Conservation (phyloP, 1,140 invertebrate genomes). For the Cecropterus lyciades region DNA sequence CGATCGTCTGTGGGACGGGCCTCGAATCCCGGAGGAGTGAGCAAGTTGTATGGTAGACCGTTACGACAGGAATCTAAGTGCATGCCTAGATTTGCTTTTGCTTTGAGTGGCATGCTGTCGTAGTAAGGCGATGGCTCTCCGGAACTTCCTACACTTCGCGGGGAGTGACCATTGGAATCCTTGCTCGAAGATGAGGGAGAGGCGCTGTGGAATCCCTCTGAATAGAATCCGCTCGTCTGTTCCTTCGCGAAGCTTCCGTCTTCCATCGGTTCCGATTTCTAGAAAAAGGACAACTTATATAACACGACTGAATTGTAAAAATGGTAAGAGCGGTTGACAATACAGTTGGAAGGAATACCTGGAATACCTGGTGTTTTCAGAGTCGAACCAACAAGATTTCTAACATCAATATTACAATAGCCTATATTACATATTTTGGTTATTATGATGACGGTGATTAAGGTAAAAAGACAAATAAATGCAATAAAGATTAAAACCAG, state of each 20-base stretch:
- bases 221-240: conserved; percentile 77
- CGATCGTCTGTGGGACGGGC: conserved; percentile 56
- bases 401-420: too few species aligned
- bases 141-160: conserved; percentile 69
- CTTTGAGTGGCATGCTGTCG: conserved; percentile 72
- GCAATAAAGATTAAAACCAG: conserved; percentile 20
- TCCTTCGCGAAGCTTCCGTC: conserved; percentile 73
- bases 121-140: conserved; percentile 81
- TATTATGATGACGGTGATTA: conserved; percentile 2
- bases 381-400: too few species aligned
- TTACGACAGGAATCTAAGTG: conserved; percentile 68
- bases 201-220: conserved; percentile 81
- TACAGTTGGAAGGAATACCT: too few species aligned
- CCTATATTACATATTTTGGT: neutral
- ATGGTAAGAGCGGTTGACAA: too few species aligned
- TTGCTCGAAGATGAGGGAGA: conserved; percentile 81
- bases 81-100: conserved; percentile 72
- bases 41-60: conserved; percentile 65
- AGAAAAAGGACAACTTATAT: conserved; percentile 44
- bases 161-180: conserved; percentile 78
- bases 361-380: too few species aligned
- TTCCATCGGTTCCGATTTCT: conserved; percentile 80
- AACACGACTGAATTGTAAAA: conserved; percentile 1
- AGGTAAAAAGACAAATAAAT: conserved; percentile 19
- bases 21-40: conserved; percentile 77